Evolutionary conservation across 2,888 invertebrate genomes (phyloP), one percentile per base, ranked within the genome.

Genomic region (Clistopyga incitator): DNA sequence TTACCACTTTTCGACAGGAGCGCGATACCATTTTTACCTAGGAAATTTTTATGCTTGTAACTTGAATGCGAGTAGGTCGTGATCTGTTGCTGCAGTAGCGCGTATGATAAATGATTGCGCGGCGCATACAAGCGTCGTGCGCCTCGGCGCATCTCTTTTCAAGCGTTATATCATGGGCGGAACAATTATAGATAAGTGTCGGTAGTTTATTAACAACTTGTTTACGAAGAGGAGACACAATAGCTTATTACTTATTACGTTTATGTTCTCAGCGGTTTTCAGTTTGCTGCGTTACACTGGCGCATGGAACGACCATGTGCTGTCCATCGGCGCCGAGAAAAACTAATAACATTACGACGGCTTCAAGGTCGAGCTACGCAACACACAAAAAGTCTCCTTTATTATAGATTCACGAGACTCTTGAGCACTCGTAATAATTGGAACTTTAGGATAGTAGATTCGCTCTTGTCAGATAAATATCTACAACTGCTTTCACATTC

Each of bases 181-280:
- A 25, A 65, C 47, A 83, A 86, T 87, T 84, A 82, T 50, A 85
- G 82, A 84, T 81, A 85, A 84, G 72, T 75, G 81, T 85, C 84
- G 20, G 20, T 65, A 23, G 42, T 78, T 81, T 65, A 84, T 84
- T 78, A 86, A 89, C 85, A 85, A 85, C 86, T 85, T 89, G 86
- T 87, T 89, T 84, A 82, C 50, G 82, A 81, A 86, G 70, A 71
- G 61, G 59, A 25, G 29, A 74, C 82, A 88, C 85, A 85, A 88
- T 85, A 74, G 82, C 78, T 83, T 84, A 81, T 86, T 82, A 85
- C 59, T 65, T 82, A 52, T 77, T 71, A 76, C 59, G 68, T 61
- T 78, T 74, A 59, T 25, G 50, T 50, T 52, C 38, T 47, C 38
- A n/a, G 0, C 20, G 13, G 47, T 42, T 71, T 79, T 72, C 52